Percentiles rank a stretch among this genome's conserved stretches.
These are phyloP conservation scores for Drosophila bunnanda DNA, from an alignment of 2,888 invertebrate genomes.

Conservation along the genomic window DNA sequence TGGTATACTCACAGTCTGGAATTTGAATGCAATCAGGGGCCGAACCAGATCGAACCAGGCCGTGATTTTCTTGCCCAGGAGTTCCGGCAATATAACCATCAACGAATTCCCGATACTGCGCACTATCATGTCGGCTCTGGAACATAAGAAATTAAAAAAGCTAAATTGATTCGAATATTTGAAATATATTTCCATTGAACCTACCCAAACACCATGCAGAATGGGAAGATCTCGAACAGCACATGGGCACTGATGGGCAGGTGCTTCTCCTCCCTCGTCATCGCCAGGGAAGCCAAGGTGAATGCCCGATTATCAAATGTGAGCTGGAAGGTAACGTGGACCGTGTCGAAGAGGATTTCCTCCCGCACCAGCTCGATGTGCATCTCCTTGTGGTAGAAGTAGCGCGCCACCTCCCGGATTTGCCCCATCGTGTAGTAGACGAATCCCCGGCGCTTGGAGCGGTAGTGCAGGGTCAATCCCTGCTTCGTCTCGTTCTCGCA, in stretches of 20 bases:
- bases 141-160: slow-evolving; percentile 17
- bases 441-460: slow-evolving; percentile 96
- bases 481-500: slow-evolving; percentile 97
- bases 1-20: slow-evolving; percentile 91
- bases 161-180: background rate
- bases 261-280: slow-evolving; percentile 95
- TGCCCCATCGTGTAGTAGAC: slow-evolving; percentile 99
- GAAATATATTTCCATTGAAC: slow-evolving; percentile 67
- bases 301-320: slow-evolving; percentile 97
- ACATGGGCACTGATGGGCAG: slow-evolving; percentile 95
- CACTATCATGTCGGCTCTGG: slow-evolving; percentile 93
- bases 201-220: slow-evolving; percentile 98
- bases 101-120: slow-evolving; percentile 95
- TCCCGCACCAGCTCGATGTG: slow-evolving; percentile 95
- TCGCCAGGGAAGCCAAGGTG: slow-evolving; percentile 91
- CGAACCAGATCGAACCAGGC: slow-evolving; percentile 96
- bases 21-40: slow-evolving; percentile 96
- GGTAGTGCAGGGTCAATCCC: slow-evolving; percentile 96
- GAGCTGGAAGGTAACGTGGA: slow-evolving; percentile 96
- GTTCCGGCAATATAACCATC: slow-evolving; percentile 94
- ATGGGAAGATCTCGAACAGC: slow-evolving; percentile 98
- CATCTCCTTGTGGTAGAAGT: slow-evolving; percentile 98
- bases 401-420: slow-evolving; percentile 95
- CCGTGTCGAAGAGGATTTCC: slow-evolving; percentile 94
- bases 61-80: slow-evolving; percentile 95